Percentiles rank a stretch among this genome's conserved stretches.
phyloP scores from a whole-genome alignment of 2,797 vertebrate species.

The Chrosomus eos region DNA sequence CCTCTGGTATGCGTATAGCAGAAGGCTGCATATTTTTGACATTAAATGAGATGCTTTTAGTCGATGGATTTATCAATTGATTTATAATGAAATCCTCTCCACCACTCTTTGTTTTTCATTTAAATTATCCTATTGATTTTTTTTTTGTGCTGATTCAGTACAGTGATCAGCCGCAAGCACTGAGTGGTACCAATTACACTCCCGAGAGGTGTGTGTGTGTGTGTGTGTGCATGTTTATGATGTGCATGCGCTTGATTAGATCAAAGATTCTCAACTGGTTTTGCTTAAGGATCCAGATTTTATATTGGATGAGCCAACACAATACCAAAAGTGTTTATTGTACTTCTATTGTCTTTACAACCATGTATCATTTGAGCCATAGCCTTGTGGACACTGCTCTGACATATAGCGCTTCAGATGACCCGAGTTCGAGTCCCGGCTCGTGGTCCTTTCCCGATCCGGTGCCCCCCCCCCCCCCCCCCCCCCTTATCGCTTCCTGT shows the following conservation, averaged over 20 bases:
- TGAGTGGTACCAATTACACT: constrained; percentile 49
- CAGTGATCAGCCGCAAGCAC: constrained; percentile 50
- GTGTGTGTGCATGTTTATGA: constrained; percentile 18
- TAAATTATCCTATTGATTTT: constrained; percentile 62
- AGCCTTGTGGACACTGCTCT: neutral
- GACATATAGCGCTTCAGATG: neutral
- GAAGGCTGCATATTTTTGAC: constrained; percentile 33
- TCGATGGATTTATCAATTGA: constrained; percentile 58
- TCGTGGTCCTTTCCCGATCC: neutral
- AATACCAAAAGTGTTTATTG: neutral
- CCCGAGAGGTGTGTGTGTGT: constrained; percentile 1
- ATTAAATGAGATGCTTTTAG: constrained; percentile 49
- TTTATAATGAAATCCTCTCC: constrained; percentile 59
- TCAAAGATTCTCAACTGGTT: constrained; percentile 16
- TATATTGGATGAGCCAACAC: constrained; percentile 11
- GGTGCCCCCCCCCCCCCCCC: too few relatives aligned
- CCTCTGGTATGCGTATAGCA: constrained; percentile 3
- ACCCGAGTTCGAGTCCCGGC: neutral
- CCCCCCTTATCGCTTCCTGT: neutral
- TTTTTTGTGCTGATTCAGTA: constrained; percentile 69
- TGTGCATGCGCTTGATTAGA: constrained; percentile 1
- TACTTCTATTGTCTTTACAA: neutral
- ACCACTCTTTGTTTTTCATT: constrained; percentile 60
- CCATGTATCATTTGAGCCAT: neutral
- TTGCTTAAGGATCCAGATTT: constrained; percentile 11